Evolutionary conservation across 1,140 invertebrate genomes (phyloP).

Genomic region (Drosophila parvula): DNA sequence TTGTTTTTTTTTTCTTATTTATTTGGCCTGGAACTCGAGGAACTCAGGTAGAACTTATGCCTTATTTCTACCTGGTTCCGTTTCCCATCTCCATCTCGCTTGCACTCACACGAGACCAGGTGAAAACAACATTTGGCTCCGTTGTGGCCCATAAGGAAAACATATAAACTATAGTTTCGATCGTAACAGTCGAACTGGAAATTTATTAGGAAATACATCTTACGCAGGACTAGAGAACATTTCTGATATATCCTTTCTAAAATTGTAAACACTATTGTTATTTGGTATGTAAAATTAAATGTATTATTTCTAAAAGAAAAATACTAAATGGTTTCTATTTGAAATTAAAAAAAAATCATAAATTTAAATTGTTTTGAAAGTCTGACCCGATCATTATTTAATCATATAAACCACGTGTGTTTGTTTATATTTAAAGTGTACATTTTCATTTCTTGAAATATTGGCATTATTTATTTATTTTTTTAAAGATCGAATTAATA

Average conservation of each 20-base stretch:
- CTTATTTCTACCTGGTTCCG: conserved; percentile 56
- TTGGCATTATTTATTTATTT: neutral
- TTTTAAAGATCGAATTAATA: neutral
- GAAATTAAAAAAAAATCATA: neutral
- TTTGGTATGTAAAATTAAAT: conserved; percentile 10
- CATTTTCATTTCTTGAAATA: neutral
- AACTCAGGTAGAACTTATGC: conserved; percentile 55
- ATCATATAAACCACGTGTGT: neutral
- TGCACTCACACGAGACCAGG: neutral
- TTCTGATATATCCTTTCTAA: too few species aligned
- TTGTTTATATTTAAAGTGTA: neutral
- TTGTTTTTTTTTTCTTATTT: conserved; percentile 7
- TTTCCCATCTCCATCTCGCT: conserved; percentile 16
- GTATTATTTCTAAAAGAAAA: neutral
- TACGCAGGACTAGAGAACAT: neutral
- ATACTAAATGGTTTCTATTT: neutral
- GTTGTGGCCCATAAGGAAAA: conserved; percentile 7
- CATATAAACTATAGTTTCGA: conserved; percentile 11
- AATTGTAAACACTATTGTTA: neutral
- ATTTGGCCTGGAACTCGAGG: conserved; percentile 1
- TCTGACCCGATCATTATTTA: too few species aligned
- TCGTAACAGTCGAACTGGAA: conserved; percentile 21
- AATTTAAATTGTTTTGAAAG: neutral
- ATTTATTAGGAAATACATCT: conserved; percentile 22
- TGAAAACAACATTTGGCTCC: conserved; percentile 5